phyloP scores from a whole-genome alignment of 2,888 invertebrate species.

The Eucriotettix oculatus region DNA sequence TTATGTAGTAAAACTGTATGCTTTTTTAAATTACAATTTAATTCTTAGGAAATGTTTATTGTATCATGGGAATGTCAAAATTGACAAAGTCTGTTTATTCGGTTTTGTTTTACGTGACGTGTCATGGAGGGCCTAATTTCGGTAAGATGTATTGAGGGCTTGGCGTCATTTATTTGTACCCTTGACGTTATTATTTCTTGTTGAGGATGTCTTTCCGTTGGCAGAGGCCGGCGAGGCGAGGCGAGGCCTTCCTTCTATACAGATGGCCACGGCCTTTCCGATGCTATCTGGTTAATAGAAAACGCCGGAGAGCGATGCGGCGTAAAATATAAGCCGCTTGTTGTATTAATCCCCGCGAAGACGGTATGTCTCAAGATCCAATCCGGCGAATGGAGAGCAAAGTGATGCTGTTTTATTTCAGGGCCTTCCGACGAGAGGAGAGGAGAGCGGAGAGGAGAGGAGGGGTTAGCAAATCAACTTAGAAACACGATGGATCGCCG shows the following conservation, averaged over 20 bases:
- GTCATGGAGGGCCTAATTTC: no score
- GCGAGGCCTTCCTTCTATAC: neutral
- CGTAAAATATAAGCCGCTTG: slow-evolving; percentile 8
- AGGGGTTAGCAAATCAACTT: neutral
- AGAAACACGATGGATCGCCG: neutral
- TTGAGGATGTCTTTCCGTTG: no score
- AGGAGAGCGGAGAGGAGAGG: neutral
- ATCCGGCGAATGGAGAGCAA: neutral
- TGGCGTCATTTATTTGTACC: no score
- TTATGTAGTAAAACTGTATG: no score
- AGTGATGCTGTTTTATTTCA: neutral
- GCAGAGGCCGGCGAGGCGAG: neutral
- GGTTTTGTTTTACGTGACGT: no score
- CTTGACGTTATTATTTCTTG: no score
- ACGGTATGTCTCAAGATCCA: neutral
- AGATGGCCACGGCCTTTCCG: neutral
- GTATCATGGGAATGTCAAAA: no score
- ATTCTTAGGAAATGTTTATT: no score
- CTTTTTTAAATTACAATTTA: no score
- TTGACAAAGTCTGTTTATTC: no score
- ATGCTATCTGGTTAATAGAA: slow-evolving; percentile 9
- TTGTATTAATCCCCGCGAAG: slow-evolving; percentile 5
- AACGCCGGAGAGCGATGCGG: slow-evolving; percentile 5
- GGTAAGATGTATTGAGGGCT: no score
- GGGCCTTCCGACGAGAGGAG: neutral